These are phyloP conservation scores for Semaprochilodus insignis DNA, from an alignment of 2,797 vertebrate species.

Conservation along the genomic window DNA sequence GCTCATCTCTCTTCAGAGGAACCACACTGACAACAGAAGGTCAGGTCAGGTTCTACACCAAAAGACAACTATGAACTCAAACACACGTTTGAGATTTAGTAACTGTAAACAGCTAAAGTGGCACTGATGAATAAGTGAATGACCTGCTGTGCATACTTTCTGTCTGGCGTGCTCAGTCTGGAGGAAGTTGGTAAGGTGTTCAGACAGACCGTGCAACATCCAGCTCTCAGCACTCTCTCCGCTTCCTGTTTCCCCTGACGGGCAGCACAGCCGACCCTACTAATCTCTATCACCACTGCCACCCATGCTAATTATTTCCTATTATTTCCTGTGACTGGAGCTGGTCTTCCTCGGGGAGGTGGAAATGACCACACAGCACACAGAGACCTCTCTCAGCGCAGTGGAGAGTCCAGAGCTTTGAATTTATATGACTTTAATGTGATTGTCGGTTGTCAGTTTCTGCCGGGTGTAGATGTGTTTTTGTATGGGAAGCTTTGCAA, in stretches of 20 bases:
- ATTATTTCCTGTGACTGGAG: constrained; percentile 60
- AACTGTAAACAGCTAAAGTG: not conserved
- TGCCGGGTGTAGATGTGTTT: too few species aligned
- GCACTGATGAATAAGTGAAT: not conserved
- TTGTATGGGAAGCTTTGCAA: too few species aligned
- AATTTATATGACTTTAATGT: too few species aligned
- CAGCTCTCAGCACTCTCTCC: not conserved
- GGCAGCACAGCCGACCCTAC: constrained; percentile 17
- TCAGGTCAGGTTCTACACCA: not conserved
- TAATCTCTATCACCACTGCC: constrained; percentile 53
- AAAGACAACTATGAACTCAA: not conserved
- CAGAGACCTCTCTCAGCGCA: not conserved
- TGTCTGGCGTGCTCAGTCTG: not conserved
- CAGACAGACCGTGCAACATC: not conserved
- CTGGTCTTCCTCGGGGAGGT: constrained; percentile 24
- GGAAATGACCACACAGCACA: not conserved
- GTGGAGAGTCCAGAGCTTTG: not conserved
- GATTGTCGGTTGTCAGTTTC: too few species aligned
- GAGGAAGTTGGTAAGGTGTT: not conserved
- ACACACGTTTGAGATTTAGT: not conserved
- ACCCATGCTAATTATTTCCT: constrained; percentile 59
- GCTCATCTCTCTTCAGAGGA: not conserved
- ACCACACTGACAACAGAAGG: not conserved
- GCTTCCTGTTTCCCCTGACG: constrained; percentile 13
- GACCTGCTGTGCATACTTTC: not conserved